These are phyloP conservation scores for Polypterus senegalus DNA, from an alignment of 2,113 vertebrate species.

Conservation along the genomic window DNA sequence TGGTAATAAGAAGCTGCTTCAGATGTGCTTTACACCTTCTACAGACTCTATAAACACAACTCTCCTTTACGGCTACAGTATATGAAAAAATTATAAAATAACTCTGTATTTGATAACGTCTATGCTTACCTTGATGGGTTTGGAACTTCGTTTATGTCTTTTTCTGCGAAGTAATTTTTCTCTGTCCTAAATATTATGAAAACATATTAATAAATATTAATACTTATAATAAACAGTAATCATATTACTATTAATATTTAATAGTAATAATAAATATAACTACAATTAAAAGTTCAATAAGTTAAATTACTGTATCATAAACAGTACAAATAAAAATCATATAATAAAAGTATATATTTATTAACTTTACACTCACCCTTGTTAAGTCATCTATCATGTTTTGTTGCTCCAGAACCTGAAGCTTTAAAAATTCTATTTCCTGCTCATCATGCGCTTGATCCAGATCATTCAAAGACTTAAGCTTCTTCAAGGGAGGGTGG, in stretches of 20 bases:
- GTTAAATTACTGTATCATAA: not conserved
- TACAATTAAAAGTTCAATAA: too few relatives aligned
- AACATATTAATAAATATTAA: too few relatives aligned
- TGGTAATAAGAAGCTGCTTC: too few relatives aligned
- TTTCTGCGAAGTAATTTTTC: conserved; percentile 89
- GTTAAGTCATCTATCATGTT: conserved; percentile 73
- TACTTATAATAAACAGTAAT: too few relatives aligned
- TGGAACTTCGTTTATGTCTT: conserved; percentile 89
- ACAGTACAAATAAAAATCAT: too few relatives aligned
- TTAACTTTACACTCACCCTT: conserved; percentile 42
- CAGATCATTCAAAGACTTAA: conserved; percentile 90
- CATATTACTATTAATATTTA: too few relatives aligned
- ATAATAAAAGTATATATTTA: too few relatives aligned
- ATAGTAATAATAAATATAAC: too few relatives aligned
- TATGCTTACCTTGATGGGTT: conserved; percentile 80
- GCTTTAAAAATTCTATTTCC: conserved; percentile 91
- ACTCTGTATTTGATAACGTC: too few relatives aligned
- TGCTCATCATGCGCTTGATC: conserved; percentile 95
- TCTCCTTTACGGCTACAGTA: not conserved
- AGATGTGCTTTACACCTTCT: too few relatives aligned
- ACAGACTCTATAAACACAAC: too few relatives aligned
- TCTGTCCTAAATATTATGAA: conserved; percentile 83
- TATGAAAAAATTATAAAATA: too few relatives aligned
- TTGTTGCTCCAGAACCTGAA: conserved; percentile 97
- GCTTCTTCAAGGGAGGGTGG: conserved; percentile 86